Conservation (phyloP, 2,888 invertebrate genomes). For the Tiliacea aurago region DNA sequence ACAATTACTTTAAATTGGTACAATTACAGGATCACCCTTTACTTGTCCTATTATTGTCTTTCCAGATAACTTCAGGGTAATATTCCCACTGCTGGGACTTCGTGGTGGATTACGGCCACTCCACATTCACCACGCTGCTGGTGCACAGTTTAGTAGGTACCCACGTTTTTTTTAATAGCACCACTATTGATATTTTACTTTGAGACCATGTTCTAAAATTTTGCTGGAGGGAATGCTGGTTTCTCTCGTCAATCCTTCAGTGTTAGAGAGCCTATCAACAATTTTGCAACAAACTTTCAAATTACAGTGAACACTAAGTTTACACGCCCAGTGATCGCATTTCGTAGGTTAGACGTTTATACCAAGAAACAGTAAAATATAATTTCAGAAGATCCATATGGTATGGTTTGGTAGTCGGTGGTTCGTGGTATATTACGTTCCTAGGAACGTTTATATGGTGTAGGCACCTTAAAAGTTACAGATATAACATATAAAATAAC, state of each 20-base stretch:
- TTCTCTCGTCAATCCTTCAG: neutral
- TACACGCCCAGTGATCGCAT: conserved; percentile 51
- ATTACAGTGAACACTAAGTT: conserved; percentile 35
- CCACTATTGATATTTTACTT: neutral
- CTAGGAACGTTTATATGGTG: too few species aligned
- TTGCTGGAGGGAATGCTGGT: neutral
- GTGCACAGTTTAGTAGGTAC: too few species aligned
- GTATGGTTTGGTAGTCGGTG: too few species aligned
- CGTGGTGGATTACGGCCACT: too few species aligned
- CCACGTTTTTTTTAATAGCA: too few species aligned
- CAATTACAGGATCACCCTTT: neutral
- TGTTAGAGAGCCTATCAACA: conserved; percentile 27
- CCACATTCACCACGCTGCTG: too few species aligned
- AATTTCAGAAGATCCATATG: conserved; percentile 14
- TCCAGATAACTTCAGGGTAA: neutral
- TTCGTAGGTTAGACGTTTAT: conserved; percentile 60
- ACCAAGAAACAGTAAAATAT: conserved; percentile 6
- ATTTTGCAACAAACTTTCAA: conserved; percentile 30
- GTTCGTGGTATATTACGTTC: too few species aligned
- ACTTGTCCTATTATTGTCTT: neutral
- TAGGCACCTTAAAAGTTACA: too few species aligned
- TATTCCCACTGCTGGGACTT: neutral
- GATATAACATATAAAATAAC: too few species aligned
- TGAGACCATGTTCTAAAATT: neutral
- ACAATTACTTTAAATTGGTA: too few species aligned